Base-by-base conservation (phyloP, 2,797 vertebrate genomes). In the Cryptoblepharus egeriae region DNA sequence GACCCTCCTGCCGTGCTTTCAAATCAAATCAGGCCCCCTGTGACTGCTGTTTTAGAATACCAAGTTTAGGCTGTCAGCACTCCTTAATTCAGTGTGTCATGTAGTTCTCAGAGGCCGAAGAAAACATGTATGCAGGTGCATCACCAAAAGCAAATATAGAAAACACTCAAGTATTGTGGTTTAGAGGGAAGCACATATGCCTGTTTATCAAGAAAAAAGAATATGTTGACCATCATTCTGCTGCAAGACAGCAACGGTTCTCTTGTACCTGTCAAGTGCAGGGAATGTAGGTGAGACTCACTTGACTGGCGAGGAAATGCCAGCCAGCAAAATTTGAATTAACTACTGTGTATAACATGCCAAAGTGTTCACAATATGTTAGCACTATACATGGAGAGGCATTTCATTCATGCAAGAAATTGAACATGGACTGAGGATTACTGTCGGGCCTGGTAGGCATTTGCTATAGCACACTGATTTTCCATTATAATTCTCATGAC, bases 401-500 rank as follows among this genome's bases (percentile, higher is more conserved):
- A 68, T 81, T 77, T 87, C 9, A 71, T 72, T 84, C 2, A 22
- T 15, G 13, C 30, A 86, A 85, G 85, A 81, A 37, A n/a, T 70
- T 89, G 24, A 67, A 8, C 3, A 79, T 84, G 64, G 16, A 4
- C 28, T 3, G 79, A 5, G 57, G 13, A 52, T 42, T 24, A 39
- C 68, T 84, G 9, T 73, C 84, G 57, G n/a, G 64, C 10, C 22
- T 67, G 72, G 52, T 10, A 82, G 49, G 67, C 2, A 13, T 91
- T 90, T 89, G 78, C 35, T 52, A 45, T 65, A 75, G 52, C 45
- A 57, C 35, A n/a, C 0, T 0, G 49, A 5, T 37, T 89, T 92
- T 88, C 75, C 30, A 30, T 88, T 91, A 86, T 76, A 78, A 71
- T 87, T 85, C 81, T 88, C 18, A 72, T 35, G 81, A 37, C 3